Evolutionary conservation across 1,140 invertebrate genomes (phyloP).

Genomic region (Cydia amplana): DNA sequence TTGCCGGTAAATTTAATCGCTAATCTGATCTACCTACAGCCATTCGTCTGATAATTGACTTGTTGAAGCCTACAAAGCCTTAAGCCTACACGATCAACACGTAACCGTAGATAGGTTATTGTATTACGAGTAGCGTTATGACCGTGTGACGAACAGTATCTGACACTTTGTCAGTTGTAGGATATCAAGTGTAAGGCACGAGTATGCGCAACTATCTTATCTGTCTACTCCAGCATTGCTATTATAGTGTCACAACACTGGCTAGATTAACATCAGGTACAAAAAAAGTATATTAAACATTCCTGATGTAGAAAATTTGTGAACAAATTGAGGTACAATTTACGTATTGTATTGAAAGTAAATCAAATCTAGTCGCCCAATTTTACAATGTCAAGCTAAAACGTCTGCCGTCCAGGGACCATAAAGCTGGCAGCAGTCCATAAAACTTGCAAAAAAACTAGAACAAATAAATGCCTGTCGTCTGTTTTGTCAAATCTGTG

Average conservation of each 20-base stretch:
- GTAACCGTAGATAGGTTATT: constrained; percentile 27
- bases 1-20: not conserved
- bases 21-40: not conserved
- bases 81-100: constrained; percentile 15
- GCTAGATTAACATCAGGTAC: not conserved
- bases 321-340: constrained; percentile 3
- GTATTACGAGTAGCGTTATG: constrained; percentile 12
- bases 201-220: not conserved
- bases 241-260: not conserved
- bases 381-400: constrained; percentile 49
- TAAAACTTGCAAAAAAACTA: constrained; percentile 76
- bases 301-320: not conserved
- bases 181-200: constrained; percentile 7
- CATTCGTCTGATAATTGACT: not conserved
- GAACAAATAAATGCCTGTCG: constrained; percentile 76
- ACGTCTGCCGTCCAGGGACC: constrained; percentile 42
- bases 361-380: constrained; percentile 39
- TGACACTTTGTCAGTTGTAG: constrained; percentile 9
- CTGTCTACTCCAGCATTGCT: not conserved
- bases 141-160: constrained; percentile 14
- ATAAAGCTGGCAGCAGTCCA: constrained; percentile 74
- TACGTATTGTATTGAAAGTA: constrained; percentile 33
- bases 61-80: constrained; percentile 17
- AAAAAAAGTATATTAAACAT: not conserved
- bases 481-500: constrained; percentile 79